phyloP scores from a whole-genome alignment of 1,140 invertebrate species.

The Drosophila parabipectinata region DNA sequence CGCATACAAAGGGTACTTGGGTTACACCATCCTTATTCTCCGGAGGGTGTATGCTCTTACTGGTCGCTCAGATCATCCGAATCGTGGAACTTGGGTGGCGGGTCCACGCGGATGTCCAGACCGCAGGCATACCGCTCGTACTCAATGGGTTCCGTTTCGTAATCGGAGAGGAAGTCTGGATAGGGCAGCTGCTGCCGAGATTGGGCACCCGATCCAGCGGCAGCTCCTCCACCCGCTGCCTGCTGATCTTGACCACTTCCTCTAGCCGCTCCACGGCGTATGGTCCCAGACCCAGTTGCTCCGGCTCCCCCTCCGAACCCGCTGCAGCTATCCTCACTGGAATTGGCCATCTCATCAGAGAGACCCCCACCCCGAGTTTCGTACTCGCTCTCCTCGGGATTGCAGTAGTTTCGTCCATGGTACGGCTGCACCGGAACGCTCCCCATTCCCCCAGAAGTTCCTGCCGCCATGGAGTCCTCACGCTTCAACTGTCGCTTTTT shows the following conservation, averaged over 20 bases:
- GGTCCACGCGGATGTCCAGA: conserved; percentile 79
- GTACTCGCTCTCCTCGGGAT: conserved; percentile 79
- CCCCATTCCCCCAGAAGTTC: conserved; percentile 23
- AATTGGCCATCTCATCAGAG: conserved; percentile 81
- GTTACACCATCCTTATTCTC: not conserved
- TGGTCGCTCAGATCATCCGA: conserved; percentile 80
- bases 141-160: conserved; percentile 80
- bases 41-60: conserved; percentile 22
- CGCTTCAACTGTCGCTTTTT: conserved; percentile 78
- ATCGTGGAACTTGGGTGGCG: conserved; percentile 80
- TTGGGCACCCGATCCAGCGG: conserved; percentile 1
- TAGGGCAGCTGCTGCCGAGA: conserved; percentile 66
- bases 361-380: conserved; percentile 70
- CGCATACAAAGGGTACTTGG: conserved; percentile 16
- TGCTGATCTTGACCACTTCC: conserved; percentile 2
- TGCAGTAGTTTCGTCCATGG: conserved; percentile 73
- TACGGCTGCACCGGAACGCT: conserved; percentile 48
- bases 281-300: conserved; percentile 56
- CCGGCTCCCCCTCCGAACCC: conserved; percentile 43
- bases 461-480: conserved; percentile 70
- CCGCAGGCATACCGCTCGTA: conserved; percentile 80
- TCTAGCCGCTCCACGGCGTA: conserved; percentile 46
- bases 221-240: not conserved
- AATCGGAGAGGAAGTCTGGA: conserved; percentile 83
- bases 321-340: conserved; percentile 78